Evolutionary conservation across 2,113 vertebrate species (phyloP).

Genomic region (Emydura subglobosa): DNA sequence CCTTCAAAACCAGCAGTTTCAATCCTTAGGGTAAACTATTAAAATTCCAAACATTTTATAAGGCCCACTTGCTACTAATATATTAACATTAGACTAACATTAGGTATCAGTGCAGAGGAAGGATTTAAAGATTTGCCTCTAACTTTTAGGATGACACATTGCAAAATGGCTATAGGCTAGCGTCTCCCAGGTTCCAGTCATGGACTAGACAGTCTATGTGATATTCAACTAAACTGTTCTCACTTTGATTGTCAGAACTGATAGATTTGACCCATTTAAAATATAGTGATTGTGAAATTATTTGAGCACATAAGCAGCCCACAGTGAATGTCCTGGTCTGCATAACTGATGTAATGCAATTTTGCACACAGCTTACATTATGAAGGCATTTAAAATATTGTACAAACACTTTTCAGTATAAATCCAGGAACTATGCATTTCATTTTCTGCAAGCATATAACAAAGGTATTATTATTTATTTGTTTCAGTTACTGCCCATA

Average conservation of each 20-base stretch:
- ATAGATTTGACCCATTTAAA: not conserved
- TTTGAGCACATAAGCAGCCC: not conserved
- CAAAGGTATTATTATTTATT: not conserved
- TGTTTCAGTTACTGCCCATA: not conserved
- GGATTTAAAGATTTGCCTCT: not conserved
- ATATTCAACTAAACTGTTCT: not conserved
- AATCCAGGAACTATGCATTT: fast-evolving
- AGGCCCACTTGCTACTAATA: not conserved
- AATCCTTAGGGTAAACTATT: not conserved
- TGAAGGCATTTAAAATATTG: not conserved
- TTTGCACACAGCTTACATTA: not conserved
- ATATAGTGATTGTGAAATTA: not conserved
- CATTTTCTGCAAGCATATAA: not conserved
- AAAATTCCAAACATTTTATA: not conserved
- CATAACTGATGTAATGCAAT: not conserved
- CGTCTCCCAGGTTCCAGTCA: not conserved
- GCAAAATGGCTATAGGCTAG: not conserved
- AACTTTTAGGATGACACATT: not conserved
- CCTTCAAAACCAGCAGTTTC: slow-evolving; percentile 36
- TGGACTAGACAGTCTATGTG: not conserved
- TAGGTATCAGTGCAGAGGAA: not conserved
- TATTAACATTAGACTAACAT: not conserved
- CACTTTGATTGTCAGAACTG: not conserved
- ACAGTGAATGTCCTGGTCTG: not conserved
- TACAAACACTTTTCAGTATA: not conserved